A percentile compares a stretch with the other conserved stretches of the same genome.
Evolutionary conservation across 2,113 vertebrate genomes (phyloP).

Genomic region (Eclectus roratus): DNA sequence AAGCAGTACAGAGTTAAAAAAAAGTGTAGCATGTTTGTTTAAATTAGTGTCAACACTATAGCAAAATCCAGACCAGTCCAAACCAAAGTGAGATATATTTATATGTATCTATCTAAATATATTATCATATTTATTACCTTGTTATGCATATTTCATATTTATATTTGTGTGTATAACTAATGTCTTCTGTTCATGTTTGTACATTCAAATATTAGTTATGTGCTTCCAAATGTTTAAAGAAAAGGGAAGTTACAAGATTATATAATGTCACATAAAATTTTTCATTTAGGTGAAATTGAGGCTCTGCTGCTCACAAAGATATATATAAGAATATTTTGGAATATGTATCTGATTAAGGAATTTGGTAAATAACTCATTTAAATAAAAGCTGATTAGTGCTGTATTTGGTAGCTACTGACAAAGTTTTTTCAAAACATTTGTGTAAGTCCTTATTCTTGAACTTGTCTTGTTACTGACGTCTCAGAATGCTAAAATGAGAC

Average conservation of each 20-base stretch:
- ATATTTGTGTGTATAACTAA: not conserved
- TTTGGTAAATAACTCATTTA: not conserved
- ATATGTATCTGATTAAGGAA: not conserved
- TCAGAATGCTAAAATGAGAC: conserved; percentile 6
- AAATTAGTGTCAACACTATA: not conserved
- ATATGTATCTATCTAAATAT: not conserved
- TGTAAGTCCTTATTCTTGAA: not conserved
- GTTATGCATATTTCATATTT: not conserved
- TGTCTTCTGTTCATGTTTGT: not conserved
- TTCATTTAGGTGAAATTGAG: not conserved
- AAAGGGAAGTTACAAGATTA: not conserved
- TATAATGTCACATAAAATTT: not conserved
- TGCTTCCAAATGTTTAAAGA: not conserved
- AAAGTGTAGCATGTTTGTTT: not conserved
- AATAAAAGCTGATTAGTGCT: not conserved
- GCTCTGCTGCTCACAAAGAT: not conserved
- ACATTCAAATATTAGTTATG: not conserved
- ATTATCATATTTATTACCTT: not conserved
- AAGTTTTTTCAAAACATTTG: not conserved
- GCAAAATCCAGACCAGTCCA: not conserved
- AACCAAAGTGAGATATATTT: not conserved
- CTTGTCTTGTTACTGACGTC: not conserved
- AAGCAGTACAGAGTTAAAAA: not conserved
- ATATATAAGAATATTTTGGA: not conserved
- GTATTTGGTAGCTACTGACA: not conserved